Evolutionary conservation across 2,797 vertebrate genomes (phyloP).

Genomic region (Masticophis lateralis): DNA sequence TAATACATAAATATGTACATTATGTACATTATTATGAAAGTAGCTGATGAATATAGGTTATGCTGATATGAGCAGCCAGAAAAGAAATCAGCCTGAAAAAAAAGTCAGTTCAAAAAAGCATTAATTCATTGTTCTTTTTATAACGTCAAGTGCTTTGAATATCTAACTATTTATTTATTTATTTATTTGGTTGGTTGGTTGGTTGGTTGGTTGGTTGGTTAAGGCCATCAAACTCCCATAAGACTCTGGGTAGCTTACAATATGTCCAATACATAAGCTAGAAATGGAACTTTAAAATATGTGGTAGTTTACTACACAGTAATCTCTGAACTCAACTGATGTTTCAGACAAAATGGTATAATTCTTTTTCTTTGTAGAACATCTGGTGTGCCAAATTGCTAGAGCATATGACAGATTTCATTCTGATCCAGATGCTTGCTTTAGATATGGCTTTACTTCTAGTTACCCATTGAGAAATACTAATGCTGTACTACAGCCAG

Average conservation of each 20-base stretch:
- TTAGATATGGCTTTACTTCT: not conserved
- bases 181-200: too few relatives aligned
- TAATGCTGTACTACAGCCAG: not conserved
- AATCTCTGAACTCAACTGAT: not conserved
- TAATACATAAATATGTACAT: not conserved
- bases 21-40: constrained; percentile 4
- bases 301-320: not conserved
- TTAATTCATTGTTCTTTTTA: not conserved
- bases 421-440: not conserved
- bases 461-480: not conserved
- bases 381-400: not conserved
- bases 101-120: not conserved
- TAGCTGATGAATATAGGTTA: not conserved
- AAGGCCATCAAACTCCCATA: not conserved
- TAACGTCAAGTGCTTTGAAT: not conserved
- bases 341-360: not conserved
- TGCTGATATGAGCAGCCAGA: not conserved
- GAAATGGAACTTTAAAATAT: not conserved
- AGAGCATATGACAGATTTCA: not conserved
- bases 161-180: not conserved
- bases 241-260: not conserved
- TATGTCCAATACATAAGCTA: not conserved
- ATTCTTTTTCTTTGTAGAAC: not conserved
- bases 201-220: too few relatives aligned
- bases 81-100: not conserved